A percentile compares a stretch with the other conserved stretches of the same genome.
These are phyloP conservation scores for Camponotus fellah DNA, from an alignment of 2,888 invertebrate genomes.

Conservation along the genomic window DNA sequence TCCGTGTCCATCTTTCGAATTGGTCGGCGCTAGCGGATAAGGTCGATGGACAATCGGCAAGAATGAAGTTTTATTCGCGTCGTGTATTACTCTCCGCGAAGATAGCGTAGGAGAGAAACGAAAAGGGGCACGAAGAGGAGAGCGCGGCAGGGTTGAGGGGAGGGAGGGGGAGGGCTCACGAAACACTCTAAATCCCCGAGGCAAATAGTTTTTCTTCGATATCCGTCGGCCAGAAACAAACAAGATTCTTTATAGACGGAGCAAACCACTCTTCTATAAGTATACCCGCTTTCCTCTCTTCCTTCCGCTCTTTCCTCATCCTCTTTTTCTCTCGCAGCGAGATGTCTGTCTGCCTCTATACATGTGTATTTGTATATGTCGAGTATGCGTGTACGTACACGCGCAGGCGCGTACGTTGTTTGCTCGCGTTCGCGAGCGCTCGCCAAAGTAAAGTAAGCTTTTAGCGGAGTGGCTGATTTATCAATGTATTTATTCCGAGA, in stretches of 20 bases:
- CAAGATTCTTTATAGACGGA: conserved; percentile 84
- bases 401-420: conserved; percentile 75
- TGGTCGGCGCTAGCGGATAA: conserved; percentile 69
- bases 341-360: conserved; percentile 35
- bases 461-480: conserved; percentile 86
- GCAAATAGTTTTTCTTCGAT: conserved; percentile 83
- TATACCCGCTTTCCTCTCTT: conserved; percentile 71
- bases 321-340: conserved; percentile 61
- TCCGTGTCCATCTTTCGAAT: conserved; percentile 74
- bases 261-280: conserved; percentile 83
- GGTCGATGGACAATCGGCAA: conserved; percentile 75
- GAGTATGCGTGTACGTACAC: conserved; percentile 56
- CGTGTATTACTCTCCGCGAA: conserved; percentile 71
- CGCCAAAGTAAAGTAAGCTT: conserved; percentile 85
- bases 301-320: conserved; percentile 42
- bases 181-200: conserved; percentile 81
- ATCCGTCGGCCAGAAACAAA: conserved; percentile 83
- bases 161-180: conserved; percentile 64
- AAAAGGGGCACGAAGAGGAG: conserved; percentile 16
- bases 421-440: conserved; percentile 79
- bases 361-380: conserved; percentile 39
- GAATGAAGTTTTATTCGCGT: conserved; percentile 79
- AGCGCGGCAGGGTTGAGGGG: conserved; percentile 13
- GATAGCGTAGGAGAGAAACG: conserved; percentile 44
- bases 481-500: conserved; percentile 86